Conservation (phyloP, 2,888 invertebrate genomes). For the Galeopsomyia nigrocyanea region DNA sequence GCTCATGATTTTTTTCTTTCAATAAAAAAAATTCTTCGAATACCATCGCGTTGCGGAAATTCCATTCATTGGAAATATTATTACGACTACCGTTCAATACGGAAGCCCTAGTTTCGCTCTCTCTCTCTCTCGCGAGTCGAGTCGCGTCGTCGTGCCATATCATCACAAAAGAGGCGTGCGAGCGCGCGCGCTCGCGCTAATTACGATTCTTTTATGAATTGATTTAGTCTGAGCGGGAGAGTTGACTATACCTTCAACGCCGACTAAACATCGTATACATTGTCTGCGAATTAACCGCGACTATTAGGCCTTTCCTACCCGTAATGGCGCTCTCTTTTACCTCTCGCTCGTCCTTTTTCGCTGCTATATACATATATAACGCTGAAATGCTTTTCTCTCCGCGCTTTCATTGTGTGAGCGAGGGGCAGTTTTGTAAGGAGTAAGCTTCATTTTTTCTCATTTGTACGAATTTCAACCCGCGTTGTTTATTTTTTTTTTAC, state of each 20-base stretch:
- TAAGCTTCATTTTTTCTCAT: conserved; percentile 41
- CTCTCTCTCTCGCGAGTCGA: conserved; percentile 47
- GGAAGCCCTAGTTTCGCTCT: conserved; percentile 59
- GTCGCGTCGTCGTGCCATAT: conserved; percentile 49
- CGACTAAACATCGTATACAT: conserved; percentile 63
- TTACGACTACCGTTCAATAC: conserved; percentile 56
- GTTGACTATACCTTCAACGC: conserved; percentile 53
- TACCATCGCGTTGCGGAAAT: conserved; percentile 12
- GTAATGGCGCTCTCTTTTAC: conserved; percentile 61
- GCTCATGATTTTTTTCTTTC: conserved; percentile 16
- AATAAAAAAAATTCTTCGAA: conserved; percentile 29
- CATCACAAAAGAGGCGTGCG: conserved; percentile 59
- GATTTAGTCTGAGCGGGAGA: conserved; percentile 61
- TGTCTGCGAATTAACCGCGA: conserved; percentile 65
- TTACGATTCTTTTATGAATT: conserved; percentile 68
- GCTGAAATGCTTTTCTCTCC: conserved; percentile 14
- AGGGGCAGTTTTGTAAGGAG: background rate
- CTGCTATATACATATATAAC: no score
- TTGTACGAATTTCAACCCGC: conserved; percentile 12
- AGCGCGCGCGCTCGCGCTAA: conserved; percentile 56
- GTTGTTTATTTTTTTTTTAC: no score
- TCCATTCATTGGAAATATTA: conserved; percentile 51
- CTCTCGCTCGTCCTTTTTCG: conserved; percentile 43
- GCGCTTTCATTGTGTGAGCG: conserved; percentile 18
- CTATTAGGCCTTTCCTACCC: conserved; percentile 60